Evolutionary conservation across 2,113 vertebrate species (phyloP).

Genomic region (Osmerus eperlanus): DNA sequence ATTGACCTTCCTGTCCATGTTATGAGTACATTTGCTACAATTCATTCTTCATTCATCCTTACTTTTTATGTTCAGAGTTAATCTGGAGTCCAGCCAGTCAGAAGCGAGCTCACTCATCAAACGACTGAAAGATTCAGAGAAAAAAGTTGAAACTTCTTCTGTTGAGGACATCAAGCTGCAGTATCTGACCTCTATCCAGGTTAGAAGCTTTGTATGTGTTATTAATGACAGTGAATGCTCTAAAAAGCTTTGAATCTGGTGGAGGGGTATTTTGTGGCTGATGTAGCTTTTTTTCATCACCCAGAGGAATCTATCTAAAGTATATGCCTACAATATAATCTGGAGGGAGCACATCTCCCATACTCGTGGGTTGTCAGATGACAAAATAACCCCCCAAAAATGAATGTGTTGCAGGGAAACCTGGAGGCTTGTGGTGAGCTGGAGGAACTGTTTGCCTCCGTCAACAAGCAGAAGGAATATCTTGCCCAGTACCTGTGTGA

Average conservation of each 20-base stretch:
- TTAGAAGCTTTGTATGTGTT: not conserved
- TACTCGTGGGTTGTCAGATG: not conserved
- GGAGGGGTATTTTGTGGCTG: not conserved
- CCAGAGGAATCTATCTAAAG: no score
- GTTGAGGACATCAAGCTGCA: constrained; percentile 74
- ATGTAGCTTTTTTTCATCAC: no score
- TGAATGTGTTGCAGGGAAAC: constrained; percentile 64
- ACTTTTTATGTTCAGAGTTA: constrained; percentile 71
- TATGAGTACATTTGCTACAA: constrained; percentile 72
- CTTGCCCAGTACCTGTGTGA: constrained; percentile 87
- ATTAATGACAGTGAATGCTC: not conserved
- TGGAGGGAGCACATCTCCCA: no score
- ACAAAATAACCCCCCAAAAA: not conserved
- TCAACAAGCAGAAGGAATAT: constrained; percentile 72
- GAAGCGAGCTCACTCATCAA: constrained; percentile 73
- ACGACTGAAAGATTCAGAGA: constrained; percentile 69
- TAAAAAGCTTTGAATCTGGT: not conserved
- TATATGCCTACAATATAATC: no score
- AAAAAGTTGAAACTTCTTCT: constrained; percentile 64
- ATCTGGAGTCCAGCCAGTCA: constrained; percentile 73
- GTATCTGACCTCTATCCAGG: constrained; percentile 55
- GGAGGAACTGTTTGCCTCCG: constrained; percentile 68
- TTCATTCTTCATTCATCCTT: not conserved
- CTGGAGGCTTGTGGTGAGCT: constrained; percentile 67
- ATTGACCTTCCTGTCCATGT: constrained; percentile 37